Conservation (phyloP, 2,888 invertebrate genomes). For the Liodrosophila aerea region DNA sequence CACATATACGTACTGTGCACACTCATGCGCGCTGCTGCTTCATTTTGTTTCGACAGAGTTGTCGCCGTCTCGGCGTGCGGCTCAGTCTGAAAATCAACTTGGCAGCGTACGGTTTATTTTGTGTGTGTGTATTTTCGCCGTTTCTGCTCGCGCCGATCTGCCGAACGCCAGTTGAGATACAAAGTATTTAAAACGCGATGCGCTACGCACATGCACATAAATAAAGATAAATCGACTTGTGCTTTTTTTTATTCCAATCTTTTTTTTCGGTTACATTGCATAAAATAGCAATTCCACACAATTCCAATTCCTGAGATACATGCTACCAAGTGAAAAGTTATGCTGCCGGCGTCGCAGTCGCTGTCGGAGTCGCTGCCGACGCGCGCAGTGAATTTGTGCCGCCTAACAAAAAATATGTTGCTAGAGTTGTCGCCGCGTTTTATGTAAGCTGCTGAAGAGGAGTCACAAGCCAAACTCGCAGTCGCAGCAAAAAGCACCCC, state of each 20-base stretch:
- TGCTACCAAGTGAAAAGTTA: constrained; percentile 57
- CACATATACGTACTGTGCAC: constrained; percentile 19
- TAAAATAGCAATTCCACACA: constrained; percentile 14
- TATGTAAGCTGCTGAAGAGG: constrained; percentile 47
- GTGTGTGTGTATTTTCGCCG: constrained; percentile 14
- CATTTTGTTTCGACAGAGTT: constrained; percentile 72
- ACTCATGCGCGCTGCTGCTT: constrained; percentile 59
- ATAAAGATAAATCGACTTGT: constrained; percentile 30
- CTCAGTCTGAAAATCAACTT: constrained; percentile 65
- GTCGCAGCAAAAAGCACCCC: constrained; percentile 1
- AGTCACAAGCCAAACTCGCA: constrained; percentile 13
- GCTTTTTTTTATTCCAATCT: constrained; percentile 13
- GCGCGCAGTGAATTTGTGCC: constrained; percentile 60
- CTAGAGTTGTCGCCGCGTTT: constrained; percentile 59
- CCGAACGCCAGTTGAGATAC: constrained; percentile 31
- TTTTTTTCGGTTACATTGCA: constrained; percentile 31
- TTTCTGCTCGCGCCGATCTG: constrained; percentile 42
- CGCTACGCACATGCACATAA: constrained; percentile 25
- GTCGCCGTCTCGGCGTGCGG: constrained; percentile 53
- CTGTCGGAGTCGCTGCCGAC: constrained; percentile 37
- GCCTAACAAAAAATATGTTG: constrained; percentile 58
- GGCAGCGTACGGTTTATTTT: constrained; percentile 52
- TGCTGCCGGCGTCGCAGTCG: constrained; percentile 58
- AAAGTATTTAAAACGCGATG: constrained; percentile 44
- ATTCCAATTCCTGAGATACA: constrained; percentile 35